Percentiles rank a stretch among this genome's conserved stretches.
These are phyloP conservation scores for Manduca sexta DNA, from an alignment of 1,140 invertebrate genomes.

Conservation along the genomic window DNA sequence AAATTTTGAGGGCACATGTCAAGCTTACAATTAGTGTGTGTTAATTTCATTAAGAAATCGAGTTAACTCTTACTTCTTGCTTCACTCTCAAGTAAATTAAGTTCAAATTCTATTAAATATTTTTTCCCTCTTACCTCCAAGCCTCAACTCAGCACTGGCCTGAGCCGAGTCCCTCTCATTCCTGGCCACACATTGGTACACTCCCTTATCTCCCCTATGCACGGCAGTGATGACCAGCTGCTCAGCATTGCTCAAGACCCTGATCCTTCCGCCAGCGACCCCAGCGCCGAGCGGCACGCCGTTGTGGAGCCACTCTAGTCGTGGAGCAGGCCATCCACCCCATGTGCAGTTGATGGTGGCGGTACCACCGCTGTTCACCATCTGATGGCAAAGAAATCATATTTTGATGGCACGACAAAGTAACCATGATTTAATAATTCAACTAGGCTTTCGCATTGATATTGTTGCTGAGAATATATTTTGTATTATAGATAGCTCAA, in stretches of 20 bases:
- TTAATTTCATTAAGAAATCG: too few species aligned
- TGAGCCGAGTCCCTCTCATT: slow-evolving; percentile 88
- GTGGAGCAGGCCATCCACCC: slow-evolving; percentile 83
- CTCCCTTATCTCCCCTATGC: slow-evolving; percentile 84
- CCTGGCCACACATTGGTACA: slow-evolving; percentile 91
- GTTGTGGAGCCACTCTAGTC: slow-evolving; percentile 88
- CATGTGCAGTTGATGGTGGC: slow-evolving; percentile 89
- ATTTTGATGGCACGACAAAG: background rate
- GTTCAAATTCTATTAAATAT: too few species aligned
- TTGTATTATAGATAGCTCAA: too few species aligned
- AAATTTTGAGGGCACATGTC: too few species aligned
- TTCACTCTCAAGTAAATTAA: too few species aligned
- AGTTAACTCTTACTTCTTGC: too few species aligned
- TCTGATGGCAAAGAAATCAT: slow-evolving; percentile 73
- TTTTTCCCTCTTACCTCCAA: slow-evolving; percentile 80
- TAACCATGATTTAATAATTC: too few species aligned
- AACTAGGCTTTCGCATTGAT: too few species aligned
- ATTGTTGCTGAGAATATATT: too few species aligned
- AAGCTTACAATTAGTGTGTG: too few species aligned
- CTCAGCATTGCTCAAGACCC: slow-evolving; percentile 43
- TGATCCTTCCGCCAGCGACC: slow-evolving; percentile 59
- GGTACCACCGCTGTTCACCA: slow-evolving; percentile 88
- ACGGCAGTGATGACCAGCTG: slow-evolving; percentile 80
- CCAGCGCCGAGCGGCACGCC: slow-evolving; percentile 78
- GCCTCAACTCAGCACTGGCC: slow-evolving; percentile 84